These are phyloP conservation scores for Micropterix aruncella DNA, from an alignment of 2,888 invertebrate species.

Conservation along the genomic window DNA sequence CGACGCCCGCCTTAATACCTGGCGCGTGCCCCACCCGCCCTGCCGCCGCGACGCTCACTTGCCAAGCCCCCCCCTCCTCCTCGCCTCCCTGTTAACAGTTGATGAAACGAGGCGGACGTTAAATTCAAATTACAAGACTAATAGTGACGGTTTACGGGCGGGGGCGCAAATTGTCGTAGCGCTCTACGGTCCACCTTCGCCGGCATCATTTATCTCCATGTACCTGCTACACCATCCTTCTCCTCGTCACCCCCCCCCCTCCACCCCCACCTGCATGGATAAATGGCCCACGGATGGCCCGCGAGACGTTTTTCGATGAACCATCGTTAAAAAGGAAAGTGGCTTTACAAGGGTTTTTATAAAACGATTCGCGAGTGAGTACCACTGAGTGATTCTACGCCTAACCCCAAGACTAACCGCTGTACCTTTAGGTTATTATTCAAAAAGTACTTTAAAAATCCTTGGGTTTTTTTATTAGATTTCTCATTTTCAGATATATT, in stretches of 20 bases:
- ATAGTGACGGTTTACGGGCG: not conserved
- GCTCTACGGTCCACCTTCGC: not conserved
- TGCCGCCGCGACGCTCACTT: not conserved
- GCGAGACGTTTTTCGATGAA: not conserved
- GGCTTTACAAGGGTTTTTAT: no score
- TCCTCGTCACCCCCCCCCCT: no score
- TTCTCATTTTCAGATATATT: no score
- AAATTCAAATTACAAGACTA: not conserved
- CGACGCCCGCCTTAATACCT: not conserved
- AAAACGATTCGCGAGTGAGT: no score
- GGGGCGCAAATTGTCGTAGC: not conserved
- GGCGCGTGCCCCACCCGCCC: not conserved
- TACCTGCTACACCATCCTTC: no score
- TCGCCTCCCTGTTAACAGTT: not conserved
- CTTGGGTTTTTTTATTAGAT: no score
- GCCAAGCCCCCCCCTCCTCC: not conserved
- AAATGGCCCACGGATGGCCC: not conserved
- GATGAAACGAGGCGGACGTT: not conserved
- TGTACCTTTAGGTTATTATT: no score
- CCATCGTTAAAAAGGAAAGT: no score
- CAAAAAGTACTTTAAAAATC: no score
- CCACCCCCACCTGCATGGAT: not conserved
- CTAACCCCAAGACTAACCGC: no score
- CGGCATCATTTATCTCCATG: not conserved
- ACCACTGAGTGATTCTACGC: no score